Evolutionary conservation across 2,113 vertebrate genomes (phyloP), one percentile per base, ranked within the genome.

Genomic region (Clarias gariepinus): DNA sequence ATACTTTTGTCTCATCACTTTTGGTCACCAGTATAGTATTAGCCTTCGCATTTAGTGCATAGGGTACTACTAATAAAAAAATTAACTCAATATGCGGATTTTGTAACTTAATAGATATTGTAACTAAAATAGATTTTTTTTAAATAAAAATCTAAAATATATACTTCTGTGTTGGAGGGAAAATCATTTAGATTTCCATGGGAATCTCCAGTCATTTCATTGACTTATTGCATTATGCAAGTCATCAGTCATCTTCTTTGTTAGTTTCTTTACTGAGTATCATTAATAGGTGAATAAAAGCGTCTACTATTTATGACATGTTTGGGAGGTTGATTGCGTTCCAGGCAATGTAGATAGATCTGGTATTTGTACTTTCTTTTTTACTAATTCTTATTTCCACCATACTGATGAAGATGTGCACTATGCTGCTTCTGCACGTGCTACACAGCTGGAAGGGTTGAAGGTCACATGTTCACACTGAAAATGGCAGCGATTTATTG

Each of bases 361-460:
- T 63, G 33, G 10, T 81, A 23, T 74, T 58, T 30, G 60, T 64
- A 19, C 36, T 81, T 36, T 19, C 6, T 47, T n/a, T 28, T 21
- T 57, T 30, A 53, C 53, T 58, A 52, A 66, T 60, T 77, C 77
- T 77, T 52, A 52, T 60, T 60, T 77, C 82, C 81, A 60, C 5
- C 19, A 9, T 1, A 25, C 47, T 68, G 25, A 15, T 25, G 64
- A 60, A 87, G 88, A 85, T 64, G 63, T 87, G 79, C 71, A 41
- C 18, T 79, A 79, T 30, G 21, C 11, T 53, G 15, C 4, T 36
- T 28, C 63, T 79, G 79, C 73, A 25, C 18, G 63, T 73, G 78
- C 66, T 30, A 55, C 86, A 78, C 88, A 89, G 88, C 86, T 89
- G 88, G 79, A 87, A 30, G 36, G 79, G 83, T 87, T 41, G 11